Conservation (phyloP, 2,888 invertebrate genomes). For the Hecatera dysodea region DNA sequence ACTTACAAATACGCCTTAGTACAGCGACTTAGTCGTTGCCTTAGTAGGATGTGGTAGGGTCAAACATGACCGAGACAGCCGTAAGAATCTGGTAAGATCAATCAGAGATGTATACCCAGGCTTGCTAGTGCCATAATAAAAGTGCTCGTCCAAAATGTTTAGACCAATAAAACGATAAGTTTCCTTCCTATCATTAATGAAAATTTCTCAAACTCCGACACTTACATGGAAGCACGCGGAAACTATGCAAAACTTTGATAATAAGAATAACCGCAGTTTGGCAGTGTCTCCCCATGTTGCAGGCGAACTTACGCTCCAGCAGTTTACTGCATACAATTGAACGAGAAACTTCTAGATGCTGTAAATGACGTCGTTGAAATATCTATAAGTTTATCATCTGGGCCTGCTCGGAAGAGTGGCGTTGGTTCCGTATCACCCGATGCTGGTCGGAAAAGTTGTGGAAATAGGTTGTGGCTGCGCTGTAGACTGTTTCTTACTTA, state of each 20-base stretch:
- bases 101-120: not conserved
- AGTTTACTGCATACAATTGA: conserved; percentile 60
- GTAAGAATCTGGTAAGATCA: not conserved
- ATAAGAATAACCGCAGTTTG: conserved; percentile 62
- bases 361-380: conserved; percentile 60
- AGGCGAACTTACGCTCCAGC: conserved; percentile 52
- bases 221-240: conserved; percentile 28
- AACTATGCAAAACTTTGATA: conserved; percentile 64
- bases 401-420: conserved; percentile 41
- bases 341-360: conserved; percentile 53
- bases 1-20: too few species aligned
- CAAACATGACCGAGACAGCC: not conserved
- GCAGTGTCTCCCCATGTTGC: conserved; percentile 41
- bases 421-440: conserved; percentile 42
- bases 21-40: too few species aligned
- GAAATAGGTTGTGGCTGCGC: conserved; percentile 33
- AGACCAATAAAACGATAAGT: conserved; percentile 11
- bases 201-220: conserved; percentile 40
- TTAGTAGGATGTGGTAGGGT: not conserved
- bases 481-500: conserved; percentile 35
- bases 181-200: conserved; percentile 35
- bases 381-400: conserved; percentile 60
- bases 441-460: conserved; percentile 41
- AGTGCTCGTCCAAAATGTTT: not conserved
- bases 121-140: not conserved